These are phyloP conservation scores for Apis cerana DNA, from an alignment of 1,140 invertebrate species.

Conservation along the genomic window DNA sequence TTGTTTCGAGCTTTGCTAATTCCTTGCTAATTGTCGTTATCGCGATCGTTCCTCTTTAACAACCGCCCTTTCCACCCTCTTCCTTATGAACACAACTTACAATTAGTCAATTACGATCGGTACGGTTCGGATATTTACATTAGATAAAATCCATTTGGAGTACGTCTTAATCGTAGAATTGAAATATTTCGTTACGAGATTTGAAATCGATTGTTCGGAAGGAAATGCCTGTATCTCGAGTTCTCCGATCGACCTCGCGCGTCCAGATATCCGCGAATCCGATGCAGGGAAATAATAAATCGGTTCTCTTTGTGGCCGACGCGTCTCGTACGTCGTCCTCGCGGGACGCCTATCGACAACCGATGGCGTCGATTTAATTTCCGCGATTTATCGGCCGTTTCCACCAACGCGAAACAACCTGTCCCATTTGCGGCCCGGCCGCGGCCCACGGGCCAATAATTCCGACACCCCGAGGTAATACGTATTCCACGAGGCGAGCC, in stretches of 20 bases:
- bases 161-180: no score
- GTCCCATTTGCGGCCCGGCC: conserved; percentile 58
- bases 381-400: conserved; percentile 65
- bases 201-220: no score
- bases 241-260: no score
- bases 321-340: conserved; percentile 37
- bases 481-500: conserved; percentile 54
- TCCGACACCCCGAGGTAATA: conserved; percentile 60
- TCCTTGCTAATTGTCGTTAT: no score
- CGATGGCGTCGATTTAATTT: conserved; percentile 67
- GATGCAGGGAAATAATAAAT: conserved; percentile 16
- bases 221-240: no score
- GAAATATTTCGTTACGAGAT: no score
- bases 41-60: not conserved
- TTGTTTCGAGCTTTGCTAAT: no score
- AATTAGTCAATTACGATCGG: no score
- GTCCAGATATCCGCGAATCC: conserved; percentile 11
- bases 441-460: conserved; percentile 64
- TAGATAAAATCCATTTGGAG: no score
- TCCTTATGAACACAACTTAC: no score
- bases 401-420: conserved; percentile 69
- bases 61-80: no score
- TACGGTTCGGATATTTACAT: no score
- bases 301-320: conserved; percentile 33
- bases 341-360: conserved; percentile 47